Evolutionary conservation across 2,888 invertebrate species (phyloP), one percentile per base, ranked within the genome.

Genomic region (Poecilus cupreus): DNA sequence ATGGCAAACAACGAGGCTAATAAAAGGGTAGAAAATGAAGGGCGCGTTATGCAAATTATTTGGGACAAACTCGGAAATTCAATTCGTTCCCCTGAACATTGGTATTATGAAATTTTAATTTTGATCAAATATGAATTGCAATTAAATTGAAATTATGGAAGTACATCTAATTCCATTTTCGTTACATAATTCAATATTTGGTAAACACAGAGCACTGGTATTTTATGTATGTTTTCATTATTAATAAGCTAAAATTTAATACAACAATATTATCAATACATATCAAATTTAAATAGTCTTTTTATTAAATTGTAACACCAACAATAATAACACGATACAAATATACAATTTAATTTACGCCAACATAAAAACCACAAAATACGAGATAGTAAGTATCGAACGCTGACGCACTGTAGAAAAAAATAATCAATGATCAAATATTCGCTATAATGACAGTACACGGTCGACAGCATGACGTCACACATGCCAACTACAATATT

Each of bases 31-130:
- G 13, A 43, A 43, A 22, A 57, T 57, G 22, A 57, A 57, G 57
- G 57, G 57, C 24, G 22, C 13, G 11, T 60, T 26, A 60, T 26
- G 60, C 13, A 26, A 13, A 60, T 60, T 60, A 60, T 60, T 22
- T 26, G 60, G 13, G 24, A 24, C 26, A 24, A 51, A 51, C 24
- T 60, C 4, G 32, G 32, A 32, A 32, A 32, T 26, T 26, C n/a
- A 60, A 43, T 43, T 43, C 24, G 26, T 60, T 60, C 24, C 60
- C 13, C n/a, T 26, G n/a, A 60, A 26, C n/a, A 60, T 60, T 26
- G 18, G 20, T 54, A 54, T 22, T 13, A 60, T 60, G n/a, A 26
- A 20, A 24, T 57, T 11, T 24, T 39, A 39, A 39, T 39, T 39
- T n/a, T n/a, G n/a, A 39, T 39, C 10, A 26, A 26, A 26, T 5